Evolutionary conservation across 2,113 vertebrate species (phyloP).

Genomic region (Bucco capensis): DNA sequence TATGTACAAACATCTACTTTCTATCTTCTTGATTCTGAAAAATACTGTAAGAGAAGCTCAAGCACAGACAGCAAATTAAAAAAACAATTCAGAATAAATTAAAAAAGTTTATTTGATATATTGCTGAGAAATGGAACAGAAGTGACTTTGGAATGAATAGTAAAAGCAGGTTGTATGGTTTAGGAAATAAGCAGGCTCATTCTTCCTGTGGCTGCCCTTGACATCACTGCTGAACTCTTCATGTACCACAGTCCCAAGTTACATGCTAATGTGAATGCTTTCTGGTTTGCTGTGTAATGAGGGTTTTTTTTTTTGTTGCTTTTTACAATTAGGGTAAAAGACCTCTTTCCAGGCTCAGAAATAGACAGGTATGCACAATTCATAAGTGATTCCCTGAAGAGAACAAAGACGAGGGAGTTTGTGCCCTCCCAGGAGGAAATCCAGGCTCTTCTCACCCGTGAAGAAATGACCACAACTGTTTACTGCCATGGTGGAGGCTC

Average conservation of each 20-base stretch:
- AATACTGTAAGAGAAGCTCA: neutral
- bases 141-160: neutral
- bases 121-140: neutral
- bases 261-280: neutral
- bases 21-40: neutral
- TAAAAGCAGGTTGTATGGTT: neutral
- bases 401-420: slow-evolving; percentile 87
- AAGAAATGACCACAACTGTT: slow-evolving; percentile 91
- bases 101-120: neutral
- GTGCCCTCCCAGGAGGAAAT: slow-evolving; percentile 93
- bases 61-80: neutral
- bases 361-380: slow-evolving; percentile 86
- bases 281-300: neutral
- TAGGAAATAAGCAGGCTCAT: neutral
- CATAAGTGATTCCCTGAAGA: slow-evolving; percentile 87
- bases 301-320: neutral
- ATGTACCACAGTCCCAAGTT: neutral
- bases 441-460: slow-evolving; percentile 83
- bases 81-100: neutral
- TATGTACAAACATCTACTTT: neutral
- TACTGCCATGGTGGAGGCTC: slow-evolving; percentile 93
- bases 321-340: slow-evolving; percentile 76
- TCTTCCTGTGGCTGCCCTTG: neutral
- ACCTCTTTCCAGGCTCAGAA: slow-evolving; percentile 82
- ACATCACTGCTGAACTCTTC: neutral